Evolutionary conservation across 2,113 vertebrate genomes (phyloP), one percentile per base, ranked within the genome.

Genomic region (Himantopus leucocephalus): DNA sequence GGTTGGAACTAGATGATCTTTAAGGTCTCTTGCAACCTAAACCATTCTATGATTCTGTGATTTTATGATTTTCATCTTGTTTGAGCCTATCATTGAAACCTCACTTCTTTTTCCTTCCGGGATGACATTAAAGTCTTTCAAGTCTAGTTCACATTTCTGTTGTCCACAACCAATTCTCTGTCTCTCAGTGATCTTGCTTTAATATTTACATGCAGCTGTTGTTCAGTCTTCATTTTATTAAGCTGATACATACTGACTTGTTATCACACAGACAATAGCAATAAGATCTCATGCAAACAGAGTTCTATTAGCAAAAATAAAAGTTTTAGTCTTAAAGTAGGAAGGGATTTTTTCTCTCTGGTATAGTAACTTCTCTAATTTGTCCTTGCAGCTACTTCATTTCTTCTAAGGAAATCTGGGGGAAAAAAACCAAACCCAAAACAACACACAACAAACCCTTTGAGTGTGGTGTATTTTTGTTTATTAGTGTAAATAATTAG

Each of bases 131-230:
- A 96, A 86, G 96, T 66, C 64, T 93, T 95, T 92, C 80, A 95
- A 90, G 68, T 35, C 68, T 59, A 72, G 71, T 86, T 88, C 90
- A 75, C 68, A 75, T 93, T 92, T 74, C 43, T 72, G 72, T 94
- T 96, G 81, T 90, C 72, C 71, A 58, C 62, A 63, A 81, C 82
- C 56, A 66, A 89, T 94, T 90, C 23, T 39, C 60, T 95, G 47
- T 94, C 80, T 94, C 39, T 34, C 34, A 92, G 63, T 95, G 81
- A 96, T 96, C 95, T 97, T 90, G 62, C 76, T 92, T 96, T 89
- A 97, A 73, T 81, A 91, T 95, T 94, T 97, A 62, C 78, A 96
- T 96, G 68, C 85, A 96, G 71, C 76, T 97, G 85, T 95, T 98
- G 77, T 81, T 97, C 96, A 93, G 73, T 68, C 43, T 96, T 97